These are phyloP conservation scores for Callimorpha dominula DNA, from an alignment of 2,888 invertebrate genomes.

Conservation along the genomic window DNA sequence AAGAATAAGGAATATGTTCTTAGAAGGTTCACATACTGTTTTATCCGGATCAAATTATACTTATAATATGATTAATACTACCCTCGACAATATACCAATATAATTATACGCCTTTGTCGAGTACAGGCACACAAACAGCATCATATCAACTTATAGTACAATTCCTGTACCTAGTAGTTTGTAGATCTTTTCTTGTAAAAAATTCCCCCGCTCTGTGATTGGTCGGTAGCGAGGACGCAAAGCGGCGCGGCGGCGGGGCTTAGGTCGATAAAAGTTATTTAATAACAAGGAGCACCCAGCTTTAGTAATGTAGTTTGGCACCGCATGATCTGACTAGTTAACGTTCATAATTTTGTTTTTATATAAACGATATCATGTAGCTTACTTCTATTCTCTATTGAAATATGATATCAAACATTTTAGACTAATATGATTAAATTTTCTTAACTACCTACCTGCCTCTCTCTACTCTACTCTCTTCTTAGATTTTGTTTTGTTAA, in stretches of 20 bases:
- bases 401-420: too few relatives aligned
- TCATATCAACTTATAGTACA: constrained; percentile 22
- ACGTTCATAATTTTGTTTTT: constrained; percentile 35
- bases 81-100: background rate
- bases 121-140: constrained; percentile 7
- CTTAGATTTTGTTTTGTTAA: too few relatives aligned
- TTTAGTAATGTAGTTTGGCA: constrained; percentile 56
- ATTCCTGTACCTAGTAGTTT: constrained; percentile 40
- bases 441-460: background rate
- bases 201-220: constrained; percentile 53
- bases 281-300: constrained; percentile 78
- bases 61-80: background rate
- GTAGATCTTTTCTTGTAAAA: constrained; percentile 57
- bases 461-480: too few relatives aligned
- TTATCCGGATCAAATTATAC: background rate
- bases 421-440: background rate
- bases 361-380: background rate
- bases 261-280: constrained; percentile 83
- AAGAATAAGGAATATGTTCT: constrained; percentile 16
- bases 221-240: constrained; percentile 51
- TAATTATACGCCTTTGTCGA: constrained; percentile 1
- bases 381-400: background rate
- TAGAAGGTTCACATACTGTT: background rate
- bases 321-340: constrained; percentile 62
- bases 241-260: constrained; percentile 61